Conservation (phyloP, 92 coral and sea anemone genomes). For the Umimayanthus kanabou region DNA sequence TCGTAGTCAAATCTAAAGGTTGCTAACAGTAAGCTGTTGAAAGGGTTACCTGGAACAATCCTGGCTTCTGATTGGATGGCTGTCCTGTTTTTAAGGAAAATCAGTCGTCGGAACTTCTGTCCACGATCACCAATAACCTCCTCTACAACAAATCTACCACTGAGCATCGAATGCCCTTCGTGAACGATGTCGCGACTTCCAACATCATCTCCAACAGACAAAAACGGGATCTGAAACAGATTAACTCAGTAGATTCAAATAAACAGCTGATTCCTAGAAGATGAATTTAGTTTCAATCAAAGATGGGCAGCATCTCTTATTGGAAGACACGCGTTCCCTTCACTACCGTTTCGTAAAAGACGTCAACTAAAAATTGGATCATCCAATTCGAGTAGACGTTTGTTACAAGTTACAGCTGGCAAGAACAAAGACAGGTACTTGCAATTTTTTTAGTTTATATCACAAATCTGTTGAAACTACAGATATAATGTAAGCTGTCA, state of each 20-base stretch:
- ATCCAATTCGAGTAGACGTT: not conserved
- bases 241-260: not conserved
- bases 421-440: not conserved
- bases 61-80: constrained; percentile 90
- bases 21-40: not conserved
- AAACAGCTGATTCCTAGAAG: too few relatives aligned
- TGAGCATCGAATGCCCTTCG: constrained; percentile 66
- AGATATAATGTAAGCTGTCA: too few relatives aligned
- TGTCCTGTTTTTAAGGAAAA: constrained; percentile 77
- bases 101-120: constrained; percentile 75
- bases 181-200: constrained; percentile 77
- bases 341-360: not conserved
- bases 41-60: constrained; percentile 51
- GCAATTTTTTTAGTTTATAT: too few relatives aligned
- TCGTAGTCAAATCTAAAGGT: too few relatives aligned
- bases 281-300: not conserved
- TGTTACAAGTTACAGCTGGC: not conserved
- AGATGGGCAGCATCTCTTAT: not conserved
- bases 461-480: too few relatives aligned
- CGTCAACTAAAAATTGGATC: not conserved
- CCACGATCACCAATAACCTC: constrained; percentile 75
- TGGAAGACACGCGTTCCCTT: not conserved
- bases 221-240: constrained; percentile 72
- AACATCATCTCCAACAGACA: constrained; percentile 89
- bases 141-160: constrained; percentile 88